A percentile compares a stretch with the other conserved stretches of the same genome.
phyloP scores from a whole-genome alignment of 2,888 invertebrate species.

The Pycnomerus fuliginosus region DNA sequence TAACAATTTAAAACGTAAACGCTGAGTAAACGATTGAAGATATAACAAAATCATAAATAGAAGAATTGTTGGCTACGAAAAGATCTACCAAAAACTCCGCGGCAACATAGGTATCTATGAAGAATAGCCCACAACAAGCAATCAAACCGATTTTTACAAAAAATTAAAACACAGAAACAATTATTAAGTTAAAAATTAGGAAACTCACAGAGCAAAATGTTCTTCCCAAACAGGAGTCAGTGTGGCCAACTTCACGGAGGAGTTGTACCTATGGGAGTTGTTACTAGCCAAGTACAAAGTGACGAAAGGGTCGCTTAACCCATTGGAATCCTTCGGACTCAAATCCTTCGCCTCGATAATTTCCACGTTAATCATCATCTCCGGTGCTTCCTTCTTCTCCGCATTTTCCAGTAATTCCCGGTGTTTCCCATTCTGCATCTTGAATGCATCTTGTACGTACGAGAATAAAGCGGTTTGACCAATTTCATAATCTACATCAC shows the following conservation, averaged over 20 bases:
- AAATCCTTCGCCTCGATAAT: conserved; percentile 85
- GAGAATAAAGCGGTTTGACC: conserved; percentile 68
- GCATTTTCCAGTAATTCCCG: conserved; percentile 69
- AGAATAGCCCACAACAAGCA: no score
- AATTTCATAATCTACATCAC: conserved; percentile 70
- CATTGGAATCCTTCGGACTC: conserved; percentile 82
- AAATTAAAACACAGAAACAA: neutral
- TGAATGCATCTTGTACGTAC: conserved; percentile 79
- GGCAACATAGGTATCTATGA: no score
- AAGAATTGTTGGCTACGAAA: no score
- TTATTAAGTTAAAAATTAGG: conserved; percentile 9
- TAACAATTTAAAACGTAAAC: no score
- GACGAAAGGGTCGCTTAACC: conserved; percentile 97
- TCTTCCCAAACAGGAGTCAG: conserved; percentile 95
- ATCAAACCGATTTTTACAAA: neutral
- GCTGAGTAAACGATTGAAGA: no score
- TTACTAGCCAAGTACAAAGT: conserved; percentile 83
- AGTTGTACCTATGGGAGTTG: conserved; percentile 77
- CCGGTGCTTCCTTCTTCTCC: conserved; percentile 78
- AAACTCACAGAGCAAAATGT: conserved; percentile 90
- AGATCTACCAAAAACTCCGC: no score
- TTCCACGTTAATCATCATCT: conserved; percentile 80
- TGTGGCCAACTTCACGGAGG: conserved; percentile 88
- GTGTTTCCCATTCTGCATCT: conserved; percentile 75
- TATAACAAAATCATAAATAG: no score